Evolutionary conservation across 2,888 invertebrate genomes (phyloP), one percentile per base, ranked within the genome.

Genomic region (Holacanthella duospinosa): DNA sequence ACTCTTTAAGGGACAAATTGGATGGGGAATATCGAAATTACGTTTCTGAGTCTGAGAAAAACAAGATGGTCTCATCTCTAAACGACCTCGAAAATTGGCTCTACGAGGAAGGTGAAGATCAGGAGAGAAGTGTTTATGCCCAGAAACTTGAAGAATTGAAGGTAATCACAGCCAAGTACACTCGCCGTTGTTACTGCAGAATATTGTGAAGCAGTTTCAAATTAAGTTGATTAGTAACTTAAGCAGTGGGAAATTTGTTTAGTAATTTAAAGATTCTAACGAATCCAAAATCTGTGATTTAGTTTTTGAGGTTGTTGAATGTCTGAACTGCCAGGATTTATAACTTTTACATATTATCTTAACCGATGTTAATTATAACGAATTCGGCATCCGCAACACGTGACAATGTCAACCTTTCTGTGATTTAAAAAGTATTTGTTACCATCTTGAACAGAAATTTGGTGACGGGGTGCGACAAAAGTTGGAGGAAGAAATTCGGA

Each of bases 81-180:
- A 89, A 89, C 74, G 84, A 86, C 25, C 87, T 93, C 73, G 97
- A 97, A 78, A 87, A 89, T 76, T 99, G 99, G 99, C 81, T 99
- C 24, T 99, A 99, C 75, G 96, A 95, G 74, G 89, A 89, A 64
- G 99, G 99, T 2, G 95, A 95, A 77, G 91, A 96, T 75, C 91
- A 94, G 76, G 86, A 87, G 71, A 85, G 87, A 75, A 84, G 86
- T 74, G 81, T 86, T 43, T 86, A 86, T 74, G 75, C 80, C 24
- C 80, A 83, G 55, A 79, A 79, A 71, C 76, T 84, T 26, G 75
- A 77, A 29, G 76, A 78, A 24, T 75, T 84, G 19, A 80, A 79
- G 77, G 80, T 80, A 72, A n/a, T 43, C n/a, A 48, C 48, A 9
- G 12, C 48, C 48, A 48, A 48, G 48, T 48, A 21, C 48, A 48